Evolutionary conservation across 2,888 invertebrate species (phyloP).

Genomic region (Gasteruption jaculator): DNA sequence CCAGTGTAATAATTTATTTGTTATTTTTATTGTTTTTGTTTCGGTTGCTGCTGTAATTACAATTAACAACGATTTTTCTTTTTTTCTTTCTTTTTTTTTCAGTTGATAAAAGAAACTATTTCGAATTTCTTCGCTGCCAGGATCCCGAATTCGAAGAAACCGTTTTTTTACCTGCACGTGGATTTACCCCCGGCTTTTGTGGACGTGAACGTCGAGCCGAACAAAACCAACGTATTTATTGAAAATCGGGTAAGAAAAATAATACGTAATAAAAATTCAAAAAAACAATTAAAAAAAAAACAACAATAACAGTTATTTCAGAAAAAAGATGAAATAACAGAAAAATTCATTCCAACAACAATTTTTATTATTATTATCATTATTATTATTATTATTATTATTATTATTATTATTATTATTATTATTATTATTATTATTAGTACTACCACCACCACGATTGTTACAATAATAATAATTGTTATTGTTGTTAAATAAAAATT

Average conservation of each 20-base stretch:
- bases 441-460: too few relatives aligned
- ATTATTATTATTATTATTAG: too few relatives aligned
- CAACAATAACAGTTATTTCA: constrained; percentile 5
- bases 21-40: too few relatives aligned
- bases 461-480: too few relatives aligned
- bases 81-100: constrained; percentile 26
- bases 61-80: too few relatives aligned
- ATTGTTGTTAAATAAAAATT: constrained; percentile 31
- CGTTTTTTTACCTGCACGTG: constrained; percentile 52
- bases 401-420: too few relatives aligned
- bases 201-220: constrained; percentile 61
- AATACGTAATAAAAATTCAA: not conserved
- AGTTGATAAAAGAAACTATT: constrained; percentile 52
- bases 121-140: constrained; percentile 45
- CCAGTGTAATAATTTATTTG: too few relatives aligned
- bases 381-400: too few relatives aligned
- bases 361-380: too few relatives aligned
- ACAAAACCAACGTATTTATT: constrained; percentile 57
- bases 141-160: constrained; percentile 46
- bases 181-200: constrained; percentile 49
- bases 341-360: constrained; percentile 5
- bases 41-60: too few relatives aligned
- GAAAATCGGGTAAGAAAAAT: constrained; percentile 50
- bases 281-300: constrained; percentile 10
- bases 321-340: constrained; percentile 12